Percentiles rank a stretch among this genome's conserved stretches.
phyloP scores from a whole-genome alignment of 2,797 vertebrate genomes.

The Zenarchopterus dispar region DNA sequence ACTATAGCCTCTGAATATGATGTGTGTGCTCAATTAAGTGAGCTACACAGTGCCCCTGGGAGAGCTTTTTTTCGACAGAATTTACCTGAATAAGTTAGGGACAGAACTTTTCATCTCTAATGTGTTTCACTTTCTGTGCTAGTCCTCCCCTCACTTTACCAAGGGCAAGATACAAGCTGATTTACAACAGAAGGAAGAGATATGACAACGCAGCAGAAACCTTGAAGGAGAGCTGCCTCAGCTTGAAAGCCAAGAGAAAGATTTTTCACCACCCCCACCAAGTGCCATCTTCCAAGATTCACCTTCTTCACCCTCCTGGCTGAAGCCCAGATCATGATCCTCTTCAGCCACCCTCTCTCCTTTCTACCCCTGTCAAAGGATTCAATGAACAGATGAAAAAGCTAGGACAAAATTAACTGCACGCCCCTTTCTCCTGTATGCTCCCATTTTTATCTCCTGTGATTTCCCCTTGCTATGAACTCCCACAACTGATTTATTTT shows the following conservation, averaged over 20 bases:
- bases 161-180: neutral
- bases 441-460: neutral
- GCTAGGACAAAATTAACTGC: neutral
- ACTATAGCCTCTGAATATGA: no score
- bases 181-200: neutral
- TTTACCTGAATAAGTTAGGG: no score
- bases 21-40: no score
- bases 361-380: neutral
- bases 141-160: neutral
- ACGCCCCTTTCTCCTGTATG: neutral
- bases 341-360: neutral
- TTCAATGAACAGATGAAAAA: constrained; percentile 1
- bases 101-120: neutral
- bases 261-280: neutral
- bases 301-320: neutral
- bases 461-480: constrained; percentile 1
- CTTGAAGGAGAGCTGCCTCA: constrained; percentile 1
- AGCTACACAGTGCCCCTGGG: no score
- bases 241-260: neutral
- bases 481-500: neutral
- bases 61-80: no score
- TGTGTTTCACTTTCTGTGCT: neutral
- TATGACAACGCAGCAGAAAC: neutral
- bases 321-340: neutral
- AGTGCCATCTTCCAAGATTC: neutral